Base-by-base conservation (phyloP, 2,797 vertebrate genomes). In the Sternarchorhynchus goeldii region DNA sequence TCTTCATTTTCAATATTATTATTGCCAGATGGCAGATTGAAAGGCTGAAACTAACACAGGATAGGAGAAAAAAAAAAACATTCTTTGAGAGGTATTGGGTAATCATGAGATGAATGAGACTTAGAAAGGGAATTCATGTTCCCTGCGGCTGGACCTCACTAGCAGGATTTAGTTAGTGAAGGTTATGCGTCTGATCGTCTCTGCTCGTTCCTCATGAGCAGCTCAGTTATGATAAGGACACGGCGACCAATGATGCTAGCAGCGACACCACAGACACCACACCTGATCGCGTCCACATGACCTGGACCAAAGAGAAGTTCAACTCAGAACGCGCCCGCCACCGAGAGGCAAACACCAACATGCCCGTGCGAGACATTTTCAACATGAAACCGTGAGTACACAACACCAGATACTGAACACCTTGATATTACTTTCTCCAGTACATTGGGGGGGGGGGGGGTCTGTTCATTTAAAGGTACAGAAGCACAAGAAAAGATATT, bases 291-390 rank as follows among this genome's bases (percentile, higher is more conserved):
- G 94, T 98, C 41, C 97, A 99, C 64, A 99, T 99, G 97, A 99
- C 97, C 53, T 99, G 97, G 97, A 99, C 97, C 5, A 98, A 97
- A 91, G 97, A 99, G 78, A 99, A 96, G 86, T 88, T 97, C 71
- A 89, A 92, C 5, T 88, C 91, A 0, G 97, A 98, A 85, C 96
- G 95, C 29, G 89, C 91, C 79, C 96, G 93, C 41, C 93, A 83
- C 88, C 95, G 94, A 71, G 96, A 98, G 56, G 59, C 90, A 4
- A 93, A 85, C 3, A 78, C 91, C 14, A 82, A 68, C 0, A 81
- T 95, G 7, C 93, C 90, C 0, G 94, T 96, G 70, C 94, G 95
- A 3, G 97, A 98, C 88, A 88, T 99, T 78, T 99, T 99, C 88
- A 97, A 93, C 92, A 95, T 99, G 93, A 99, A 96, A 75, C 97